Conservation (phyloP, 2,113 vertebrate genomes). For the Dinomys branickii region DNA sequence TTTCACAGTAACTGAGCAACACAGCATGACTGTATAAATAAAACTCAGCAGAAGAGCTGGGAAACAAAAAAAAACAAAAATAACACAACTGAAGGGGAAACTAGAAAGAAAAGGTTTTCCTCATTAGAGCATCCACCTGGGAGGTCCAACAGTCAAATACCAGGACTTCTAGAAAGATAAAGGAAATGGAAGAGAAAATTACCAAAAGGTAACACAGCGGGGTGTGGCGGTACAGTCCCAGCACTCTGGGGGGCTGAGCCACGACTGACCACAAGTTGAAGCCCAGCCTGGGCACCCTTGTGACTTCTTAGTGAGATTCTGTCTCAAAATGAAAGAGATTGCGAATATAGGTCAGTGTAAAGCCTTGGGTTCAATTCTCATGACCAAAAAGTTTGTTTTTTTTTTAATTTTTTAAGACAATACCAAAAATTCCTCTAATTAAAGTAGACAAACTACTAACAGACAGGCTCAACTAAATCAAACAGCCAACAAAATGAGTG, state of each 20-base stretch:
- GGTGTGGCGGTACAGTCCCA: neutral
- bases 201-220: neutral
- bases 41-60: neutral
- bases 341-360: neutral
- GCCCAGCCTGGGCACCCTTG: neutral
- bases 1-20: neutral
- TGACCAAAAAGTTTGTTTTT: neutral
- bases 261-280: neutral
- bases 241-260: neutral
- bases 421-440: neutral
- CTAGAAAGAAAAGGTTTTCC: neutral
- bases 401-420: neutral
- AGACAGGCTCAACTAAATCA: neutral
- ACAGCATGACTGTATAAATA: neutral
- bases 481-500: neutral
- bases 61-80: neutral
- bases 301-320: neutral
- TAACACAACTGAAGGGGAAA: neutral
- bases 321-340: neutral
- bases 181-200: constrained; percentile 41
- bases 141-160: neutral
- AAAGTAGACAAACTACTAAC: neutral
- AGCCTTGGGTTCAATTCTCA: neutral
- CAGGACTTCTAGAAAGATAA: constrained; percentile 16
- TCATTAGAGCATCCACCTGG: neutral